Evolutionary conservation across 2,113 vertebrate species (phyloP), one percentile per base, ranked within the genome.

Genomic region (Pandion haliaetus): DNA sequence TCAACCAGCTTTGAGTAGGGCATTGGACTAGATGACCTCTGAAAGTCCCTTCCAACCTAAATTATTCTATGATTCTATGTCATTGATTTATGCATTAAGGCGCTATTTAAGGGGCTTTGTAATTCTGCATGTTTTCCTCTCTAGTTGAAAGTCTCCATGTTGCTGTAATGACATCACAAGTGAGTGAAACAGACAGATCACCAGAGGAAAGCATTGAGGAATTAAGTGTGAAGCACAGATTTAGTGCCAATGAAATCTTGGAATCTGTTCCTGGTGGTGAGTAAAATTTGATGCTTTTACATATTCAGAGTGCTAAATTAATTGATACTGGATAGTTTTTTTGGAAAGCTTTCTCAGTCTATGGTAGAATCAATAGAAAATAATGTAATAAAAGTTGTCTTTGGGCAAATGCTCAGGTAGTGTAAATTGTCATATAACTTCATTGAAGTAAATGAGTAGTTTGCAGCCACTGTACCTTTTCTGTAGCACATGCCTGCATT

Each of bases 141-240:
- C 34, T 55, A 99, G 98, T 97, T 26, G 98, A 99, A 96, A 98
- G 85, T 82, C 98, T 99, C 9, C 97, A 78, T 8, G 66, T 91
- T 2, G 88, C 98, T 44, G 91, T 99, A 94, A 97, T 12, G 17
- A 95, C 96, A 49, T 96, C 97, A 44, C 98, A 98, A 95, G 23
- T 59, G 44, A 97, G 80, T 0, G 85, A 97, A 18, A 36, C 36
- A 7, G 77, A 71, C 32, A 78, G 14, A 18, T 52, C 74, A 25
- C 20, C 92, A 8, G 96, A 96, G 79, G 96, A 96, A 55, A 82
- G 32, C 9, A 63, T 26, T 54, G 95, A 79, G 32, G 97, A 98
- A 32, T 23, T 95, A 45, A 79, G 66, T 63, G 38, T 58, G 38
- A 78, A 67, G 6, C 67, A 82, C 0, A 7, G 20, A 17, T 81